Evolutionary conservation across 2,113 vertebrate species (phyloP).

Genomic region (Atractosteus spatula): DNA sequence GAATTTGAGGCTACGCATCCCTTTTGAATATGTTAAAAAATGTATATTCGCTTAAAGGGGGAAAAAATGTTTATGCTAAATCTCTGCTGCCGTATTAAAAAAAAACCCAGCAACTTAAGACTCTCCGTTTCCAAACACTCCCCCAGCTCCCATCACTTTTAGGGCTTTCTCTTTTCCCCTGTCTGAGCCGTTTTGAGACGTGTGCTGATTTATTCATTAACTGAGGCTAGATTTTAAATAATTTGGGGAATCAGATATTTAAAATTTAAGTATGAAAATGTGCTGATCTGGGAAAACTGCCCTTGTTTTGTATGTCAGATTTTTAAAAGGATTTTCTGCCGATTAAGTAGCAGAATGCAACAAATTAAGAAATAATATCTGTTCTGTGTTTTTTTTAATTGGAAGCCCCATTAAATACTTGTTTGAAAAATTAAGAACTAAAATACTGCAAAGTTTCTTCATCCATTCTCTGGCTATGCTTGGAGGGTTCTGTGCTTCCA

Average conservation of each 20-base stretch:
- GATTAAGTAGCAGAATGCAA: neutral
- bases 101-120: slow-evolving; percentile 28
- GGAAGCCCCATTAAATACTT: too few species aligned
- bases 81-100: neutral
- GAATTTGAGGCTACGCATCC: slow-evolving; percentile 57
- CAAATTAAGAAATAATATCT: too few species aligned
- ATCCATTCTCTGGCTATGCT: too few species aligned
- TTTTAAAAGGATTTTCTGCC: neutral
- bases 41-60: slow-evolving; percentile 26
- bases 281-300: neutral
- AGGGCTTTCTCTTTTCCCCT: slow-evolving; percentile 8
- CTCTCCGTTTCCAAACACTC: slow-evolving; percentile 14
- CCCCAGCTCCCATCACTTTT: slow-evolving; percentile 4
- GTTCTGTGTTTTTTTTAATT: too few species aligned
- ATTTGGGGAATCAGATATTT: slow-evolving; percentile 18
- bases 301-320: neutral
- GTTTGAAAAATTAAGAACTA: too few species aligned
- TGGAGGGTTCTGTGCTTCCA: too few species aligned
- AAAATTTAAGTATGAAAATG: slow-evolving; percentile 13
- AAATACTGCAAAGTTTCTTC: too few species aligned
- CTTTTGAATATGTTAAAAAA: slow-evolving; percentile 54
- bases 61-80: neutral
- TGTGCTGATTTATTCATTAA: slow-evolving; percentile 23
- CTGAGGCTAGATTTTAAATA: slow-evolving; percentile 4
- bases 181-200: slow-evolving; percentile 15